A percentile compares a stretch with the other conserved stretches of the same genome.
Conservation (phyloP, 2,888 invertebrate genomes). For the Mythimna vitellina region DNA sequence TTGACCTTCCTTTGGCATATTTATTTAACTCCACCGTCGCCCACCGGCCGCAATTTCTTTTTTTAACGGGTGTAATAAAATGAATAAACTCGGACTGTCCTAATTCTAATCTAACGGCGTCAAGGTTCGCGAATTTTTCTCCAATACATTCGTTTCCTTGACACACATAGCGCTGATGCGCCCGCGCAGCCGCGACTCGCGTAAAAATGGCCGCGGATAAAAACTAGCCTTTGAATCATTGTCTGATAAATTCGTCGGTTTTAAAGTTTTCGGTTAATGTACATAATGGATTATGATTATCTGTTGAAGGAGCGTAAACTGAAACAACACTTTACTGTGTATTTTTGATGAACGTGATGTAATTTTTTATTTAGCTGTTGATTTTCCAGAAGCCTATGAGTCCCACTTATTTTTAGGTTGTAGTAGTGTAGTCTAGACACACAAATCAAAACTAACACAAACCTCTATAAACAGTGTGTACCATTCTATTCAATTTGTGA, state of each 20-base stretch:
- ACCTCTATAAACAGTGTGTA: conserved; percentile 23
- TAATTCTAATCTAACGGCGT: conserved; percentile 83
- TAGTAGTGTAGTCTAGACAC: conserved; percentile 34
- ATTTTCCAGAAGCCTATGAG: conserved; percentile 21
- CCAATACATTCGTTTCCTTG: conserved; percentile 83
- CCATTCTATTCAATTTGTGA: conserved; percentile 34
- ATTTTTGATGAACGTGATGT: conserved; percentile 12
- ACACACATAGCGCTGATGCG: conserved; percentile 82
- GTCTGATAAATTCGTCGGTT: conserved; percentile 50
- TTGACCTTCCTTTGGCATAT: conserved; percentile 50
- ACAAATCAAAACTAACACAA: conserved; percentile 45
- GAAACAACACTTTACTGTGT: background rate
- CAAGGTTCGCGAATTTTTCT: conserved; percentile 88
- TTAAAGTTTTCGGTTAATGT: conserved; percentile 44
- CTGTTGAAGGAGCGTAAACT: conserved; percentile 18
- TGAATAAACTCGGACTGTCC: conserved; percentile 83
- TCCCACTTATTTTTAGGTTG: conserved; percentile 15
- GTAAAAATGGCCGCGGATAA: conserved; percentile 70
- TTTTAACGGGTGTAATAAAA: conserved; percentile 69
- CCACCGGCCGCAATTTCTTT: conserved; percentile 61
- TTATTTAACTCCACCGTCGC: conserved; percentile 43
- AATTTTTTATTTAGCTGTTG: conserved; percentile 21
- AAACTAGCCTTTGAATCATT: conserved; percentile 64
- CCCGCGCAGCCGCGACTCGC: conserved; percentile 74
- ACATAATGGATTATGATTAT: conserved; percentile 27